Base-by-base conservation (phyloP, 2,888 invertebrate genomes). In the Tridacna crocea region DNA sequence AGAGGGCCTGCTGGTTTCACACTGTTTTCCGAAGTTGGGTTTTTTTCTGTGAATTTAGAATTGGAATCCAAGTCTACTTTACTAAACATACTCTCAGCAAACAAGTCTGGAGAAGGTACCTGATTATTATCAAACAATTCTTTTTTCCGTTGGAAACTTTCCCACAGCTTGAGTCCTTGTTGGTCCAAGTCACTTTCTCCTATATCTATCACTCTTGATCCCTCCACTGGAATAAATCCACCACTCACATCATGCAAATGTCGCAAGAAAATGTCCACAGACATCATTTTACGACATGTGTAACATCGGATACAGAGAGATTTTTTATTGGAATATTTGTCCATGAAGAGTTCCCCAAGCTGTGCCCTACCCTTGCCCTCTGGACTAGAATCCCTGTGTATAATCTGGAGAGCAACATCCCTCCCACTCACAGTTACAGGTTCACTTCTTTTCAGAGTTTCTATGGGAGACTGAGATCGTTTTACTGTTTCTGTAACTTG, bases 181-280 rank as follows among this genome's bases (percentile, higher is more conserved):
- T 74, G 82, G 36, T 89, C 89, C 11, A 90, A 87, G 55, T 89
- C 88, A 36, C 81, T 80, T 68, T 90, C 89, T 70, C 87, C 79
- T 13, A 90, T 84, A 74, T 91, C 91, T 51, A 93, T 85, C 1
- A 87, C 88, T 79, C 91, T 91, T 22, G 89, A 88, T 72, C 88
- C 85, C 60, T 82, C 87, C 17, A 92, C 89, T 13, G 85, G 78
- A 0, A 90, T 75, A 10, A 93, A 85, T 77, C 90, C 90, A 48
- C 91, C 90, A 74, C 85, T 90, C n/a, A 86, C 84, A 70, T 91
- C 91, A 80, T 93, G 93, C 75, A 91, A 88, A 83, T 93, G 93
- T 60, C 88, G 87, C 72, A 92, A 77, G 80, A 94, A 94, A 63
- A 88, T 85, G 46, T 90, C 88, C 10, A 93, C 90, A 13, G 92